Evolutionary conservation across 1,140 invertebrate species (phyloP), one percentile per base, ranked within the genome.

Genomic region (Lasioglossum albipes): DNA sequence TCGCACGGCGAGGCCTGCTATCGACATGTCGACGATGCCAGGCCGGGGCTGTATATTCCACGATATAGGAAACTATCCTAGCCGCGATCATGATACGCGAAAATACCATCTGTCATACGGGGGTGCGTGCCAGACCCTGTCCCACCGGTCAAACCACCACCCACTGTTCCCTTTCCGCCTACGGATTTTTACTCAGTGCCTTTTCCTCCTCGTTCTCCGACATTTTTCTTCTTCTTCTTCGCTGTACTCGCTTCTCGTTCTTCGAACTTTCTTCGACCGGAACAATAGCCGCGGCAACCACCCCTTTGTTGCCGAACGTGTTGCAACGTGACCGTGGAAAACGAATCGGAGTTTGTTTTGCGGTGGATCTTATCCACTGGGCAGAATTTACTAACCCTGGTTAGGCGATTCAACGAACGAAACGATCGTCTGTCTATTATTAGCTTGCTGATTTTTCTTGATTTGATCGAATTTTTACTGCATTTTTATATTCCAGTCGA

Each of bases 11-110:
- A 89, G 88, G 91, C 89, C 92, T 93, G 93, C 89, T 93, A 93
- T 93, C 92, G 93, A 93, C 93, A 93, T 93, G 91, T 92, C 91
- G 91, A 91, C 88, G 88, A 90, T 92, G 89, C 89, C 87, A 88
- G 88, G 84, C 87, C 84, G 79, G 82, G 75, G 80, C 83, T 88
- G 82, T 89, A 88, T 90, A 88, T 89, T 85, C 84, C 80, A 87
- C 84, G 82, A 90, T 91, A 91, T 89, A 90, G 90, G 85, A 90
- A 89, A 90, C 87, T 90, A 89, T 90, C 87, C 89, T 91, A 86
- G 85, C 86, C 85, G 87, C 90, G 89, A 91, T 92, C 90, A 87
- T 87, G 90, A 92, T 92, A 92, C 91, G 90, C 89, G 86, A 87
- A 91, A 92, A 92, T 92, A 90, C 90, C 90, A 91, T 92, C 91